Percentiles rank a stretch among this genome's conserved stretches.
These are phyloP conservation scores for Choreutis nemorana DNA, from an alignment of 2,888 invertebrate species.

Conservation along the genomic window DNA sequence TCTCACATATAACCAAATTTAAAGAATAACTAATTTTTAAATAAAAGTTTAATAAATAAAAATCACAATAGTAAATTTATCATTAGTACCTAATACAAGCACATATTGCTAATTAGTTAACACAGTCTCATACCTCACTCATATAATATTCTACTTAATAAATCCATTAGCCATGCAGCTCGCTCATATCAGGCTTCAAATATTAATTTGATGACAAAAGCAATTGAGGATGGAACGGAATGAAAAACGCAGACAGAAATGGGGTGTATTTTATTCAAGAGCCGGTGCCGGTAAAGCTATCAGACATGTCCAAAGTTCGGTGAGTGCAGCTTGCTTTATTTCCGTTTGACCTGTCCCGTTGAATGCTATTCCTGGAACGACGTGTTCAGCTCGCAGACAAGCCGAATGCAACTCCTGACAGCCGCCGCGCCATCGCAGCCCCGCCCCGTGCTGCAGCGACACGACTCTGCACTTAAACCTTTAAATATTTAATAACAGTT, in stretches of 20 bases:
- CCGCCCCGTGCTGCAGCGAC: slow-evolving; percentile 36
- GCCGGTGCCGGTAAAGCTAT: slow-evolving; percentile 47
- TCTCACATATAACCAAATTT: too few relatives aligned
- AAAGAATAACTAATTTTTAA: too few relatives aligned
- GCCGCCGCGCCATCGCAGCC: slow-evolving; percentile 22
- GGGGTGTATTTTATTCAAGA: slow-evolving; percentile 51
- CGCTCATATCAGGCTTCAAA: slow-evolving; percentile 1
- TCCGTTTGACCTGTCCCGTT: slow-evolving; percentile 59
- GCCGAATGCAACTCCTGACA: slow-evolving; percentile 53
- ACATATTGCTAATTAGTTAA: too few relatives aligned
- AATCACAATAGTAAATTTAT: too few relatives aligned
- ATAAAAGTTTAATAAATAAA: too few relatives aligned
- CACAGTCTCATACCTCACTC: too few relatives aligned
- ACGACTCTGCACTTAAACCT: slow-evolving; percentile 54
- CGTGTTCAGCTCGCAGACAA: slow-evolving; percentile 53
- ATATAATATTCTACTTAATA: too few relatives aligned
- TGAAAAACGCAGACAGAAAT: slow-evolving; percentile 33
- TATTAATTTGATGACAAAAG: slow-evolving; percentile 17
- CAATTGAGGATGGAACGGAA: slow-evolving; percentile 18
- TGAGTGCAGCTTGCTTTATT: slow-evolving; percentile 59
- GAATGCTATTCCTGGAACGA: slow-evolving; percentile 54
- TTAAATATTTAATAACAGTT: slow-evolving; percentile 56
- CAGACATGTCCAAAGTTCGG: slow-evolving; percentile 57
- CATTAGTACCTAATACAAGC: too few relatives aligned
- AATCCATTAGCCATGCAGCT: too few relatives aligned